These are phyloP conservation scores for Taxidea taxus DNA, from an alignment of 2,113 vertebrate genomes.

Conservation along the genomic window DNA sequence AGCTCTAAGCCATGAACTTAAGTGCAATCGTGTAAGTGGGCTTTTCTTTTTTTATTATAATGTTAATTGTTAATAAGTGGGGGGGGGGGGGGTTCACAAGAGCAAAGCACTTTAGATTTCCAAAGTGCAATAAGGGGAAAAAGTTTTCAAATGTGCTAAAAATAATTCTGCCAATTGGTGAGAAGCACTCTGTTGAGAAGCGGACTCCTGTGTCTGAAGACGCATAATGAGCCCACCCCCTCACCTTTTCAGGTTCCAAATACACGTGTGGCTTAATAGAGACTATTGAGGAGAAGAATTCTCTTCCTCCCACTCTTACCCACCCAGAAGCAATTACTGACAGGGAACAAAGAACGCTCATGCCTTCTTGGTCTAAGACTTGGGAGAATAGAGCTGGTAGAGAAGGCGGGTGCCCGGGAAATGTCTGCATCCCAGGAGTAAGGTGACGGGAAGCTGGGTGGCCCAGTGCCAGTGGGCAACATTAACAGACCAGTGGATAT, in stretches of 20 bases:
- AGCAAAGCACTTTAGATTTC: neutral
- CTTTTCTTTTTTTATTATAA: neutral
- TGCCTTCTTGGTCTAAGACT: neutral
- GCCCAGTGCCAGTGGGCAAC: neutral
- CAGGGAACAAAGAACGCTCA: neutral
- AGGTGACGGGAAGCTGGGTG: neutral
- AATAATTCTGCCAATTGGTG: conserved; percentile 13
- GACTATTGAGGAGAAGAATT: neutral
- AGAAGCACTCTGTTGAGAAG: neutral
- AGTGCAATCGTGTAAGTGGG: neutral
- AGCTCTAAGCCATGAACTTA: neutral
- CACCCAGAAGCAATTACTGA: neutral
- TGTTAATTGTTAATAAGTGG: neutral
- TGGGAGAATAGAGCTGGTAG: neutral
- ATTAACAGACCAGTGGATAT: neutral
- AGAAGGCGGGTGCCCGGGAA: neutral
- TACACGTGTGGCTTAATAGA: neutral
- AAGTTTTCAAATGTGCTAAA: conserved; percentile 55
- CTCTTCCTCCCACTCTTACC: conserved; percentile 13
- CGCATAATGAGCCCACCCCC: neutral
- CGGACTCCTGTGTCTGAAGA: neutral
- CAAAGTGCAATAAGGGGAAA: conserved; percentile 11
- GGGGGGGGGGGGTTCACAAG: neutral
- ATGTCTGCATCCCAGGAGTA: neutral
- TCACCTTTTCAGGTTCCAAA: neutral